Evolutionary conservation across 1,140 invertebrate species (phyloP).

Genomic region (Zaprionus camerounensis): DNA sequence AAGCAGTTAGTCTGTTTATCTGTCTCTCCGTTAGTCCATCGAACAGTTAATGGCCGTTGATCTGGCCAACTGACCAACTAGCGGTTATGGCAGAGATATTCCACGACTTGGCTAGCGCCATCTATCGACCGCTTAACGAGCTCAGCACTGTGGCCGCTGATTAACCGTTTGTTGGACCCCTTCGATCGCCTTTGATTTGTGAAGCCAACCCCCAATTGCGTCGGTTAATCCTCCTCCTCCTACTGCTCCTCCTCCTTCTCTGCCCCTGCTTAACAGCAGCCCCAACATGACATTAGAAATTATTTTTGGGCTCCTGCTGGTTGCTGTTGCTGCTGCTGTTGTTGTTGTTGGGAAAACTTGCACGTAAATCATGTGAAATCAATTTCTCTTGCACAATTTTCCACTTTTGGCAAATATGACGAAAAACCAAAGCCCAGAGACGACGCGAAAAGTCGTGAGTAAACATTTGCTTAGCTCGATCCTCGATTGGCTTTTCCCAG

Average conservation of each 20-base stretch:
- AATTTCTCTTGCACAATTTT: constrained; percentile 79
- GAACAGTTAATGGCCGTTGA: constrained; percentile 4
- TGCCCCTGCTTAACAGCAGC: constrained; percentile 40
- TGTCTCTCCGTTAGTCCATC: not conserved
- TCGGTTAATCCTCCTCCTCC: not conserved
- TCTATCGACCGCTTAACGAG: constrained; percentile 48
- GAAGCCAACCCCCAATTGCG: constrained; percentile 27
- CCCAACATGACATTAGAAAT: constrained; percentile 61
- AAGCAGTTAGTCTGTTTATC: not conserved
- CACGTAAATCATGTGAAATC: constrained; percentile 82
- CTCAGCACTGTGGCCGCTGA: constrained; percentile 35
- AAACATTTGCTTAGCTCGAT: constrained; percentile 68
- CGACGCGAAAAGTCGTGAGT: constrained; percentile 65
- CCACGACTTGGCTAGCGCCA: constrained; percentile 40
- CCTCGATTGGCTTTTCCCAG: constrained; percentile 36
- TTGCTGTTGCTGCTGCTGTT: constrained; percentile 20
- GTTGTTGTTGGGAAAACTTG: constrained; percentile 53
- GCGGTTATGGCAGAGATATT: constrained; percentile 4
- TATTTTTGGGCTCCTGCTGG: constrained; percentile 44
- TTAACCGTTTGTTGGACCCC: constrained; percentile 45
- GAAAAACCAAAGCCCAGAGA: constrained; percentile 58
- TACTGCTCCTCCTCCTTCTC: not conserved
- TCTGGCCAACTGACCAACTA: constrained; percentile 27
- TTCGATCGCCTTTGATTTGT: constrained; percentile 41
- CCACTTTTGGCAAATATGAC: constrained; percentile 78